A percentile compares a stretch with the other conserved stretches of the same genome.
Evolutionary conservation across 2,888 invertebrate species (phyloP).

Genomic region (Xylophagus ater): DNA sequence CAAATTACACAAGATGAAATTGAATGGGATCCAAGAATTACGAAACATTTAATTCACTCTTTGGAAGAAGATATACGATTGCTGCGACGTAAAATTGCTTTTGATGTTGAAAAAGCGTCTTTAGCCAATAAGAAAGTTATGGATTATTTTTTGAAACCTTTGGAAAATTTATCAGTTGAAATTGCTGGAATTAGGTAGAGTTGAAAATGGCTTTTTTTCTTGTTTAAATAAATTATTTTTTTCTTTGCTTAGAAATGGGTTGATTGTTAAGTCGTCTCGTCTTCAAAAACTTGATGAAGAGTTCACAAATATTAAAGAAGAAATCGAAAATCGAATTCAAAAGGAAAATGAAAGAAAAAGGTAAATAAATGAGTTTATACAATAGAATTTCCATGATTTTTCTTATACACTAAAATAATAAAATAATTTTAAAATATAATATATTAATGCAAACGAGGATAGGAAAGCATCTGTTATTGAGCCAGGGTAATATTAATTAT

Average conservation of each 20-base stretch:
- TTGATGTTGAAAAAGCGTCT: constrained; percentile 57
- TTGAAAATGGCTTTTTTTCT: no score
- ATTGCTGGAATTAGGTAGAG: constrained; percentile 48
- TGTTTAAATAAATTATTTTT: neutral
- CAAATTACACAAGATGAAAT: constrained; percentile 48
- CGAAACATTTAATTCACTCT: constrained; percentile 47
- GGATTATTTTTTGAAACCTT: constrained; percentile 52
- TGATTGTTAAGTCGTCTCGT: constrained; percentile 47
- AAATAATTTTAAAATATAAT: constrained; percentile 2
- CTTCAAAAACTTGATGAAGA: constrained; percentile 49
- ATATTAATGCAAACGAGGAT: constrained; percentile 12
- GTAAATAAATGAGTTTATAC: constrained; percentile 22
- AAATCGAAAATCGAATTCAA: constrained; percentile 48
- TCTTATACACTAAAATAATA: neutral
- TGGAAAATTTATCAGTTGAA: constrained; percentile 53
- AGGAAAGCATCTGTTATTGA: constrained; percentile 11
- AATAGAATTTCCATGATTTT: no score
- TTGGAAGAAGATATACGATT: constrained; percentile 50
- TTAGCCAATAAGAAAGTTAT: constrained; percentile 51
- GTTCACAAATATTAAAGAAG: constrained; percentile 45
- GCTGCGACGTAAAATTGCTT: constrained; percentile 54
- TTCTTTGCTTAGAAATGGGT: constrained; percentile 16
- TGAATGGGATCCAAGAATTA: constrained; percentile 55
- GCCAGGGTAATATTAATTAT: no score
- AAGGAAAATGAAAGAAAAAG: constrained; percentile 40